A percentile compares a stretch with the other conserved stretches of the same genome.
Conservation (phyloP, 2,797 vertebrate genomes). For the Lateolabrax maculatus region DNA sequence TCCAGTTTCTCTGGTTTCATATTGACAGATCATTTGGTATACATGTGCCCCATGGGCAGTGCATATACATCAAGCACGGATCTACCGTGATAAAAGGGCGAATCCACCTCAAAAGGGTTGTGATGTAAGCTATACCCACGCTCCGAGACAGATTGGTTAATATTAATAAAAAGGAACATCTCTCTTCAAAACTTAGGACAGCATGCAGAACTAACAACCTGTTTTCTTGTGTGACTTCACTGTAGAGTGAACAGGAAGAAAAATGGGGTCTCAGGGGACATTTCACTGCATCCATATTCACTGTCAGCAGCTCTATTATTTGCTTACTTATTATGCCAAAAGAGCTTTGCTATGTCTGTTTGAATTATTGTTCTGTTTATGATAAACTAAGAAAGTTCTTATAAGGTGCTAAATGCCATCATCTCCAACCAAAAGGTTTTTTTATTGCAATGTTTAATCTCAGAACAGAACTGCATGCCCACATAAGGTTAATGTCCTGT, state of each 20-base stretch:
- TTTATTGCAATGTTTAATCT: neutral
- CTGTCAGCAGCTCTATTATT: slow-evolving; percentile 15
- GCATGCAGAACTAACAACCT: neutral
- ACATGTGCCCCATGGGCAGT: too few species aligned
- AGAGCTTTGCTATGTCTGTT: slow-evolving; percentile 3
- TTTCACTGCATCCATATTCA: slow-evolving; percentile 15
- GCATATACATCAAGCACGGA: slow-evolving; percentile 28
- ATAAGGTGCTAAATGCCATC: neutral
- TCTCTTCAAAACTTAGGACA: neutral
- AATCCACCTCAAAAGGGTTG: slow-evolving; percentile 3
- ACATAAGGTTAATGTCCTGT: neutral
- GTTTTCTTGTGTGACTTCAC: neutral
- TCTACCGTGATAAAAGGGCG: neutral
- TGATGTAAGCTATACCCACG: neutral
- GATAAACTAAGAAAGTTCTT: neutral
- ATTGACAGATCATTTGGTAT: slow-evolving; percentile 8
- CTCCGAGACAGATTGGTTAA: neutral
- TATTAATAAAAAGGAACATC: neutral
- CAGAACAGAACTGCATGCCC: neutral
- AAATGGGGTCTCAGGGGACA: slow-evolving; percentile 18
- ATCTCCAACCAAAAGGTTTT: neutral
- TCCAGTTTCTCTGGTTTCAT: slow-evolving; percentile 4
- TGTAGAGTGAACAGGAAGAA: neutral
- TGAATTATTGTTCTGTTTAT: slow-evolving; percentile 8
- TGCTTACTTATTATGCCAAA: slow-evolving; percentile 3